Base-by-base conservation (phyloP, 2,113 vertebrate genomes). In the Eptesicus fuscus region DNA sequence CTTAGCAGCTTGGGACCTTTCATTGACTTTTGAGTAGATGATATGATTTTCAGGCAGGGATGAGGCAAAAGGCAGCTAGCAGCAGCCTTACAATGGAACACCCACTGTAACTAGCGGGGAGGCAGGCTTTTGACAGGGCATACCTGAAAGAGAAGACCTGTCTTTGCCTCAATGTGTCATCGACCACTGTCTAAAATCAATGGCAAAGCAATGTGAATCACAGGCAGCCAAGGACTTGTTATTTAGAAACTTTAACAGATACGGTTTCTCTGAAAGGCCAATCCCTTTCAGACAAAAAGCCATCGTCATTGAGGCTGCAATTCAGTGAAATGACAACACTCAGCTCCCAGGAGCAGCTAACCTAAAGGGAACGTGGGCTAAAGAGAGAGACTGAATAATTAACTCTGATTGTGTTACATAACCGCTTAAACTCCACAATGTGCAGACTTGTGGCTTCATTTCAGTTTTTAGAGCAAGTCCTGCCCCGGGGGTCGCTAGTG, bases 241-340 rank as follows among this genome's bases (percentile, higher is more conserved):
- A 83, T 89, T 95, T 95, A 96, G 96, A 94, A 92, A 89, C 73
- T 95, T 94, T 92, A 95, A 94, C 59, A 88, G 85, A 91, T 40
- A n/a, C 0, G 0, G 17, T 61, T 87, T 91, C 56, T 96, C 30
- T 86, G 1, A 95, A 92, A 83, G 49, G 13, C 86, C 76, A 76
- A 91, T 97, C 71, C 76, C 73, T 95, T 97, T 95, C 93, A 93
- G 88, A 97, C 80, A 96, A 95, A 96, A 98, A 86, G 88, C 4
- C 56, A 95, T 56, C 4, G n/a, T 85, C 93, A 93, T 7, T 71
- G 86, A 93, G 86, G 71, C 0, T 0, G 76, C 65, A 96, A 86
- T 97, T 97, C 94, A 95, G 93, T 88, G 92, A 97, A 97, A 97
- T 94, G 53, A 90, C 73, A 91, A 86, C 67, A 35, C n/a, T 94